Conservation (phyloP, 2,113 vertebrate species). For the Oncorhynchus clarkii region DNA sequence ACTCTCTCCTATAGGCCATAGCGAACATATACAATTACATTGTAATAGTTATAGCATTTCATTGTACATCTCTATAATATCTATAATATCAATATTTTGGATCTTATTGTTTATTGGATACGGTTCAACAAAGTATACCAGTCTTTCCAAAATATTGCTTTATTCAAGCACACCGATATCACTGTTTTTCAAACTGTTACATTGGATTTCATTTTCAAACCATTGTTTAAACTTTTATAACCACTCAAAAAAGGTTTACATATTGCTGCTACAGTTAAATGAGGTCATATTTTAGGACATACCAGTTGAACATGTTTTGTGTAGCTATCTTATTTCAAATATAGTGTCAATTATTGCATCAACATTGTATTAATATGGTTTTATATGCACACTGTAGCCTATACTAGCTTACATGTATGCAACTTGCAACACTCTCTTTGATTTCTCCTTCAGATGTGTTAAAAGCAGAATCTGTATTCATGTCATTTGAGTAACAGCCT, state of each 20-base stretch:
- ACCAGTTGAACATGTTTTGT: constrained; percentile 1
- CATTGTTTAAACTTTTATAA: constrained; percentile 14
- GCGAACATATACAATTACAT: constrained; percentile 43
- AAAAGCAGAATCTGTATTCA: not conserved
- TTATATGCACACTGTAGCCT: not conserved
- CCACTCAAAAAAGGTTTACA: constrained; percentile 38
- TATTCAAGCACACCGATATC: not conserved
- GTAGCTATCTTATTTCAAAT: not conserved
- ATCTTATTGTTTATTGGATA: constrained; percentile 29
- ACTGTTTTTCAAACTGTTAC: not conserved
- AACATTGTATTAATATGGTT: not conserved
- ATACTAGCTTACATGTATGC: not conserved
- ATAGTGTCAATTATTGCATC: not conserved
- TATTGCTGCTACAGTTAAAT: constrained; percentile 38
- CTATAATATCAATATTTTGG: constrained; percentile 47
- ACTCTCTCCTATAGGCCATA: constrained; percentile 15
- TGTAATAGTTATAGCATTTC: constrained; percentile 34
- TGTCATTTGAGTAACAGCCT: not conserved
- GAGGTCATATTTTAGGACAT: constrained; percentile 12
- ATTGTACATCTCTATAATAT: constrained; percentile 22
- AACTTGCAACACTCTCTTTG: not conserved
- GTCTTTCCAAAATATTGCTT: not conserved
- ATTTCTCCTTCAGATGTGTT: not conserved
- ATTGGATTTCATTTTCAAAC: not conserved
- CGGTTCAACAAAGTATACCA: not conserved